A percentile compares a stretch with the other conserved stretches of the same genome.
Conservation (phyloP, 1,140 invertebrate species). For the Hermetia illucens region DNA sequence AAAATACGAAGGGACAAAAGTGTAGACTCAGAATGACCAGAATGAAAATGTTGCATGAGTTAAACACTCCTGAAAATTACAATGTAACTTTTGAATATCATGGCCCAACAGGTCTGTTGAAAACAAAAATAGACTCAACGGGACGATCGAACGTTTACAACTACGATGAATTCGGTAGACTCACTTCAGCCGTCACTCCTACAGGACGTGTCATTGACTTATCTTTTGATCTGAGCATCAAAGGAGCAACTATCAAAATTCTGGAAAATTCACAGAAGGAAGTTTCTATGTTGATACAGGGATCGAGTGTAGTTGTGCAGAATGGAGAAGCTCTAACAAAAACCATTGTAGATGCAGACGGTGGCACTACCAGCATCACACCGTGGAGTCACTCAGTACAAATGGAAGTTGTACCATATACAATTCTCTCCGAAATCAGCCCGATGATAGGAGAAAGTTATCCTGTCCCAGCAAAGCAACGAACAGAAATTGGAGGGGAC, state of each 20-base stretch:
- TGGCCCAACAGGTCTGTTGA: constrained; percentile 71
- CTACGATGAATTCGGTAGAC: constrained; percentile 86
- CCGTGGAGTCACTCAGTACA: constrained; percentile 72
- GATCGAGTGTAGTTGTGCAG: constrained; percentile 65
- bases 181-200: constrained; percentile 80
- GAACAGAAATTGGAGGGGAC: constrained; percentile 76
- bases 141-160: constrained; percentile 87
- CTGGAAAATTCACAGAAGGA: constrained; percentile 69
- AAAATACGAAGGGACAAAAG: constrained; percentile 88
- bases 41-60: constrained; percentile 76
- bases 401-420: constrained; percentile 74
- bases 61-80: constrained; percentile 81
- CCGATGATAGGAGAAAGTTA: constrained; percentile 75
- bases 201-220: constrained; percentile 78
- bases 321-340: constrained; percentile 65
- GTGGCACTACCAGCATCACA: constrained; percentile 60
- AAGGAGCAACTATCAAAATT: constrained; percentile 75
- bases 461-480: constrained; percentile 78
- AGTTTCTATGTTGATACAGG: constrained; percentile 74
- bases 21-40: constrained; percentile 76
- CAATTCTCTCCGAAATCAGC: constrained; percentile 67
- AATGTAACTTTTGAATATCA: constrained; percentile 90
- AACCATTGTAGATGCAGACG: constrained; percentile 66
- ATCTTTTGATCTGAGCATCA: constrained; percentile 72
- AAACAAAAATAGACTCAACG: constrained; percentile 76